Percentiles rank a stretch among this genome's conserved stretches.
These are phyloP conservation scores for Tinamus guttatus DNA, from an alignment of 2,113 vertebrate genomes.

Conservation along the genomic window DNA sequence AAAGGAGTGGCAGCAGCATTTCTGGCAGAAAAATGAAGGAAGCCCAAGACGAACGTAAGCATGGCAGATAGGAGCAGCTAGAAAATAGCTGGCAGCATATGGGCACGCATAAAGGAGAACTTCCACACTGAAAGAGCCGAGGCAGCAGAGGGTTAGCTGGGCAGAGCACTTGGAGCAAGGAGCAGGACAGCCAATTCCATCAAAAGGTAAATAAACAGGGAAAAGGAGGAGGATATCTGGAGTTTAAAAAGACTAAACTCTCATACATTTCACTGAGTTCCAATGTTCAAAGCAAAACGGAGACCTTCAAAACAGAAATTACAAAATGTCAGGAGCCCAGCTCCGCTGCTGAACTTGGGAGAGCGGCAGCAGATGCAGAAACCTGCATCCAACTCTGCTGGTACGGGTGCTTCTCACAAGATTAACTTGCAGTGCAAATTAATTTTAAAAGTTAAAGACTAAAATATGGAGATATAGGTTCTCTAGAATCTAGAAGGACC, in stretches of 20 bases:
- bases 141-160: accelerated
- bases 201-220: neutral
- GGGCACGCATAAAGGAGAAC: neutral
- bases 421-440: neutral
- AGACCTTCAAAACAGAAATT: neutral
- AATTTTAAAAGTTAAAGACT: neutral
- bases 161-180: neutral
- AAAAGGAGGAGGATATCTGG: neutral
- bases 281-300: neutral
- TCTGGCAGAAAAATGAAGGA: neutral
- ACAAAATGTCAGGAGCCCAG: neutral
- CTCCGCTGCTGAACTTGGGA: neutral
- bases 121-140: accelerated
- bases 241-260: neutral
- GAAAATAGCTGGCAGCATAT: neutral
- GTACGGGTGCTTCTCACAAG: neutral
- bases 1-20: neutral
- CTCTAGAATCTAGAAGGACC: neutral
- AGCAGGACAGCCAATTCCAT: neutral
- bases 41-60: neutral
- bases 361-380: neutral
- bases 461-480: neutral
- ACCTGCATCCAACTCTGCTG: neutral
- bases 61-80: neutral
- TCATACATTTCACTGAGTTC: accelerated